Base-by-base conservation (phyloP, 2,888 invertebrate species). In the Nycteola revayana region DNA sequence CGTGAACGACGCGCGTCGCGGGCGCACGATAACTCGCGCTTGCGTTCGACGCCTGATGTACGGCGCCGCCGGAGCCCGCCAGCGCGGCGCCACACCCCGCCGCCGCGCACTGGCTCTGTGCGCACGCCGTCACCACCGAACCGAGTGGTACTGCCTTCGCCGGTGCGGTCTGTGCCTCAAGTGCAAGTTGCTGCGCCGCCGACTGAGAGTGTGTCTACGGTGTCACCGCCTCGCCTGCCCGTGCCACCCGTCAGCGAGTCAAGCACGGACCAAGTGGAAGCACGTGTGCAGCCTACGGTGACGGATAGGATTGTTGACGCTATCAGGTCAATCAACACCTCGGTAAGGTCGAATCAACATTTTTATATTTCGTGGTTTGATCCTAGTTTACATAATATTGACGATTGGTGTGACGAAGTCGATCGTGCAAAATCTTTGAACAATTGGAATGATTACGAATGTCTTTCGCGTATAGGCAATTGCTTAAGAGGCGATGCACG, bases 321-420 rank as follows among this genome's bases (percentile, higher is more conserved):
- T 2, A 21, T 21, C 3, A 3, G 21, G 7, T 21, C 21, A n/a
- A 21, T 21, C n/a, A 21, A 21, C n/a, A n/a, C n/a, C 2, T 2
- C 21, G 21, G 21, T 21, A 7, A 25, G 25, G 11, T 25, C 25
- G 2, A 25, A 14, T 7, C n/a, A n/a, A n/a, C 21, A 21, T 31
- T 23, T 10, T 25, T 31, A 17, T 31, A 33, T 33, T n/a, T 28
- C 33, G 0, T 27, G 7, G 3, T 33, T 33, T 9, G 33, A 33
- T 23, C 33, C 33, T 1, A 21, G n/a, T 7, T 10, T 33, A 7
- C 14, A 33, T 10, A 10, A 33, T 27, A 21, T 33, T 9, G 32
- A 32, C 14, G 14, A 9, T 17, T 32, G 32, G 32, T 32, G 32
- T 17, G 11, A 11, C 1, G 35, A 35, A 20, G 35, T 35, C 7